Conservation (phyloP, 2,888 invertebrate species). For the Epicampocera succincta region DNA sequence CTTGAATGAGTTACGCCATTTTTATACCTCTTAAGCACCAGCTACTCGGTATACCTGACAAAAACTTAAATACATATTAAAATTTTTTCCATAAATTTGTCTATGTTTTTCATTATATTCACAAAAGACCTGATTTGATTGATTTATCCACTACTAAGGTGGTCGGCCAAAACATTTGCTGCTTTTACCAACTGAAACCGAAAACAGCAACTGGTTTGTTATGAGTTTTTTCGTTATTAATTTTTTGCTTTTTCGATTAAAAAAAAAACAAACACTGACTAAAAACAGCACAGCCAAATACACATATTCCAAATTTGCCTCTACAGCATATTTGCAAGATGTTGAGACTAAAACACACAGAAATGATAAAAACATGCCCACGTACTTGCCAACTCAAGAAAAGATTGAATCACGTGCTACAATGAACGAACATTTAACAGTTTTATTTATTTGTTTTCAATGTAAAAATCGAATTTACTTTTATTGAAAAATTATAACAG, state of each 20-base stretch:
- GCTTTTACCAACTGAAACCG: slow-evolving; percentile 3
- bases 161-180: slow-evolving; percentile 15
- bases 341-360: slow-evolving; percentile 21
- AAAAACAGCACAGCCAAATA: slow-evolving; percentile 3
- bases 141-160: slow-evolving; percentile 22
- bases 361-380: slow-evolving; percentile 43
- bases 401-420: slow-evolving; percentile 66
- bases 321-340: slow-evolving; percentile 31
- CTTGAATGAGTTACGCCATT: too few relatives aligned
- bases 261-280: slow-evolving; percentile 1
- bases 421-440: slow-evolving; percentile 62
- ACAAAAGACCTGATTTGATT: slow-evolving; percentile 15
- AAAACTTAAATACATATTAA: too few relatives aligned
- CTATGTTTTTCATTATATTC: not conserved
- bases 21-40: too few relatives aligned
- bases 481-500: too few relatives aligned
- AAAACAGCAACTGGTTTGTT: slow-evolving; percentile 16
- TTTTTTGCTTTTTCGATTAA: slow-evolving; percentile 12
- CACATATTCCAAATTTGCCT: slow-evolving; percentile 37
- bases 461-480: not conserved
- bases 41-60: too few relatives aligned
- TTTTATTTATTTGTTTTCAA: slow-evolving; percentile 50
- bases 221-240: not conserved
- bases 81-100: too few relatives aligned
- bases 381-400: slow-evolving; percentile 50